phyloP scores from a whole-genome alignment of 1,140 invertebrate genomes.

The Trinorchestia longiramus region DNA sequence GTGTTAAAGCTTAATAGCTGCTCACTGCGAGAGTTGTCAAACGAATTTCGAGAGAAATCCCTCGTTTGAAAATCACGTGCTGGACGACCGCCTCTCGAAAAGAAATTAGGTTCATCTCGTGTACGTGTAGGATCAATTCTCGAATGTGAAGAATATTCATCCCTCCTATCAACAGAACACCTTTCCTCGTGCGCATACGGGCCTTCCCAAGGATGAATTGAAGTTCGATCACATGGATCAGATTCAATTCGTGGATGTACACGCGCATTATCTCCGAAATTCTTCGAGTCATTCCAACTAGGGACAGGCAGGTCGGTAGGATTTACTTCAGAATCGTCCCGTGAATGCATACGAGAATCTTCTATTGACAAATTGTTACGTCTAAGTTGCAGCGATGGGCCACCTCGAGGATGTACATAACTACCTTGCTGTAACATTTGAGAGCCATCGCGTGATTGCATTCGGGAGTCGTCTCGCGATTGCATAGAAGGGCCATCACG shows the following conservation, averaged over 20 bases:
- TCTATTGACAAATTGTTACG: neutral
- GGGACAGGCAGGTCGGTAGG: no score
- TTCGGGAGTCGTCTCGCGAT: neutral
- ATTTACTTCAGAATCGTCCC: neutral
- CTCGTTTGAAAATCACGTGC: neutral
- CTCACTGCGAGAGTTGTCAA: neutral
- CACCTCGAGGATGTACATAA: neutral
- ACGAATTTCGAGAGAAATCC: neutral
- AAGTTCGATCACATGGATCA: neutral
- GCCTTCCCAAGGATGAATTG: neutral
- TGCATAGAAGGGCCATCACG: neutral
- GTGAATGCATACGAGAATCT: neutral
- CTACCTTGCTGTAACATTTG: no score
- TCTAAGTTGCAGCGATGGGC: no score
- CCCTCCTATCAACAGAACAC: neutral
- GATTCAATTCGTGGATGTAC: neutral
- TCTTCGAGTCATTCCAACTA: no score
- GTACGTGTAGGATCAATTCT: neutral
- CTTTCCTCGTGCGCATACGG: neutral
- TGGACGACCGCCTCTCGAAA: neutral
- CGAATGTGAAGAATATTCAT: neutral
- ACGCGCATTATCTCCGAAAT: neutral
- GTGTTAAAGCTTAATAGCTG: neutral
- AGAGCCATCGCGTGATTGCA: neutral
- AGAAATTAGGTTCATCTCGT: neutral